Evolutionary conservation across 2,113 vertebrate species (phyloP), one percentile per base, ranked within the genome.

Genomic region (Phylloscopus trochiloides): DNA sequence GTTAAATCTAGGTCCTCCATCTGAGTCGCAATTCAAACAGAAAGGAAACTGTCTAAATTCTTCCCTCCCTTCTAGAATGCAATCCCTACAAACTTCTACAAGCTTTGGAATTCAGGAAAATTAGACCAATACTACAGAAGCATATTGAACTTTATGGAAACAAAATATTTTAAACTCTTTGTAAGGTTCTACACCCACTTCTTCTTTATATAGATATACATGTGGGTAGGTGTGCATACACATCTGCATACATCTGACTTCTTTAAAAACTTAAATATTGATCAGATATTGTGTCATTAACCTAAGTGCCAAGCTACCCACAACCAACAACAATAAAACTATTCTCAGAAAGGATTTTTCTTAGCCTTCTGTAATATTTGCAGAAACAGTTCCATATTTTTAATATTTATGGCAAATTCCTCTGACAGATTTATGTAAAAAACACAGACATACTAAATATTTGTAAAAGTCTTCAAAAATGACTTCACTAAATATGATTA

Each of bases 31-130:
- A 71, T 34, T 77, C 50, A 86, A 93, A 63, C 6, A 90, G 75
- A 70, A 95, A 95, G 90, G 79, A 92, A 96, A 70, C 72, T 48
- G 73, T 40, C 62, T 2, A 17, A 93, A 84, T 95, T 81, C 61
- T 89, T 92, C 75, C 36, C 42, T 93, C 71, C 77, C 72, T 77
- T 71, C 63, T 74, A 90, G 59, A 70, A 70, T 10, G 10, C 55
- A 87, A 63, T 38, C 43, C 68, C 54, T 83, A 92, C 40, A 57
- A 92, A 66, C 47, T 79, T 82, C 77, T 12, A 7, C 59, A 66
- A 92, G 80, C 43, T 90, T 18, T 3, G 3, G 20, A 92, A 73
- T 88, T 92, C 55, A 90, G 63, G 65, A 88, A 82, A 79, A 83
- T 63, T 88, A 79, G 51, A 82, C 32, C 29, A 58, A 19, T n/a